A percentile compares a stretch with the other conserved stretches of the same genome.
phyloP scores from a whole-genome alignment of 2,113 vertebrate genomes.

The Perca flavescens region DNA sequence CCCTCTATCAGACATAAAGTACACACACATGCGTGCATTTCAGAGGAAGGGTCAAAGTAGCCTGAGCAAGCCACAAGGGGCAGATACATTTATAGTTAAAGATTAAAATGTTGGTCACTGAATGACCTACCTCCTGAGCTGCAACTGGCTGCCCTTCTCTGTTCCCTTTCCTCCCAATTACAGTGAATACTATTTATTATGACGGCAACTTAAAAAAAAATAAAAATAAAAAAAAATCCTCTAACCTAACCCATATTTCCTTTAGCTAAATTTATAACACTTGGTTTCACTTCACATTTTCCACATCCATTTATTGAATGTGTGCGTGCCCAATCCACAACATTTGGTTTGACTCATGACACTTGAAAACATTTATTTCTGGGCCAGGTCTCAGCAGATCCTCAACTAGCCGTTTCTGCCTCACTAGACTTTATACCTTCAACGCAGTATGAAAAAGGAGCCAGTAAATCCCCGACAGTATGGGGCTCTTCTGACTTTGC shows the following conservation, averaged over 20 bases:
- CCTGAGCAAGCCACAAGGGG: not conserved
- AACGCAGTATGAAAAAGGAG: not conserved
- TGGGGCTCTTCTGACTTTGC: conserved; percentile 2
- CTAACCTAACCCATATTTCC: not conserved
- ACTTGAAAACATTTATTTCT: not conserved
- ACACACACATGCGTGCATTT: not conserved
- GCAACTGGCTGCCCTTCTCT: not conserved
- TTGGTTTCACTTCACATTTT: not conserved
- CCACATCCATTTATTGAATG: not conserved
- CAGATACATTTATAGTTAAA: not conserved
- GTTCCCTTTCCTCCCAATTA: not conserved
- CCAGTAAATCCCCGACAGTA: conserved; percentile 1
- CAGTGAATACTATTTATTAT: not conserved
- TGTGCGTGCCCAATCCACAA: conserved; percentile 4
- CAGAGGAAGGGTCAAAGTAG: not conserved
- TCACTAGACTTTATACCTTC: not conserved
- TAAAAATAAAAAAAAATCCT: not conserved
- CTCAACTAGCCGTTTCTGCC: not conserved
- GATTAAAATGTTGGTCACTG: not conserved
- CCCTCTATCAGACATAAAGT: not conserved
- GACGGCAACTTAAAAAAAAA: not conserved
- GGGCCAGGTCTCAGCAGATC: conserved; percentile 12
- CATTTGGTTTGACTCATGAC: not conserved
- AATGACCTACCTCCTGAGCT: not conserved
- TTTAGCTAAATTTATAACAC: not conserved